Evolutionary conservation across 1,140 invertebrate species (phyloP), one percentile per base, ranked within the genome.

Genomic region (Hypsibius dujardini): DNA sequence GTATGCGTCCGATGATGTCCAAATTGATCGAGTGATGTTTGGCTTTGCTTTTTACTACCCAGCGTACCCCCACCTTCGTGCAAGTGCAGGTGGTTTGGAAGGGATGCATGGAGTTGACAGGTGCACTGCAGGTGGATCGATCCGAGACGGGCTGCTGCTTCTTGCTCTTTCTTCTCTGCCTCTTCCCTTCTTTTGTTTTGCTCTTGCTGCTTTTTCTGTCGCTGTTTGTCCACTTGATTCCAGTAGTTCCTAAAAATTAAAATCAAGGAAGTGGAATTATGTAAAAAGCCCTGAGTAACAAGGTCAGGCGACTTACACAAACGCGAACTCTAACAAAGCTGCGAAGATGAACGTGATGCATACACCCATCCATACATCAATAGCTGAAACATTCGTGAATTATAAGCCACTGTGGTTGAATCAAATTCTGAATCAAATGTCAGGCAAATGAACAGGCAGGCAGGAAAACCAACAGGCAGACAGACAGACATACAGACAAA

Each of bases 361-460:
- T 15, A 95, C 91, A 47, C 93, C 93, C 67, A 92, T 96, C 93
- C 93, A 96, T 59, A 95, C 90, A 79, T 96, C 93, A 74, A 96
- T 94, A 72, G 93, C 91, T 76, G 76, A 70, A 46, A 72, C 73
- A 62, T 73, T 28, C 28, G 28, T 28, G 28, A 28, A 28, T 28
- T 28, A 28, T 28, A 0, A 28, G 0, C 28, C 28, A 28, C 28
- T 28, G 28, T 28, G 28, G 28, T n/a, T 28, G 28, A 28, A 28
- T 28, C 28, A 28, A 28, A 28, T 28, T 28, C 28, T 28, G 28
- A 28, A 28, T 28, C 28, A 28, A 28, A 28, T 28, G 28, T 28
- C 28, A 28, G 28, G 28, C 28, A 28, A 28, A 28, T 28, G 28
- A 28, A 28, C 28, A 28, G 28, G 28, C 28, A 28, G 28, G 28